These are phyloP conservation scores for Tachyglossus aculeatus DNA, from an alignment of 2,797 vertebrate genomes.

Conservation along the genomic window DNA sequence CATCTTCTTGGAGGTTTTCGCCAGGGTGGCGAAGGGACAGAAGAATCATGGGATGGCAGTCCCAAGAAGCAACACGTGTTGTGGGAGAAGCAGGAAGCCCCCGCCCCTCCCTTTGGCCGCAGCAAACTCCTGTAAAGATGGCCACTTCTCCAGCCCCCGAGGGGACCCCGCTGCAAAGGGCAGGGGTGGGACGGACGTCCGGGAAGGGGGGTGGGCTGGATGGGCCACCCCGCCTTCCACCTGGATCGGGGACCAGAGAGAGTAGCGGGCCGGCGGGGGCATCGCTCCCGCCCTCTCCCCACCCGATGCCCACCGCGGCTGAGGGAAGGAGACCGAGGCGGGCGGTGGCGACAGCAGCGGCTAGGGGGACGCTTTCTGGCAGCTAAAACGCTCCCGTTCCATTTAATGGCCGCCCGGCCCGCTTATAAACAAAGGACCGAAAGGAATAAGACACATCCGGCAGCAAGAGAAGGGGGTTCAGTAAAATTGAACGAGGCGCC, in stretches of 20 bases:
- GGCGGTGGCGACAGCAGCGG: no score
- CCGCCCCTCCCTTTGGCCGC: no score
- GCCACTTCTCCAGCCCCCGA: no score
- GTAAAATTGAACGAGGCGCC: constrained; percentile 89
- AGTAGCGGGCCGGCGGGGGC: neutral
- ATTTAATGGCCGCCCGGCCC: constrained; percentile 89
- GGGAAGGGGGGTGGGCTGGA: no score
- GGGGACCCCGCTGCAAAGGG: no score
- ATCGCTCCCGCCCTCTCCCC: neutral
- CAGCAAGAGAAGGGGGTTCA: constrained; percentile 84
- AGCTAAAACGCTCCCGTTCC: constrained; percentile 95
- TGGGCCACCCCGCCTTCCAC: neutral
- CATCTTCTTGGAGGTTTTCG: no score
- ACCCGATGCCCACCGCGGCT: neutral
- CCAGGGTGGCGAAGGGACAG: no score
- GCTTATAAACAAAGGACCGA: constrained; percentile 81
- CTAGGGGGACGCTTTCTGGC: constrained; percentile 78
- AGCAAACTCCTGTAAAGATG: no score
- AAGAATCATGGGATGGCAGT: no score
- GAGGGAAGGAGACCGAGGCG: neutral
- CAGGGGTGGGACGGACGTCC: no score
- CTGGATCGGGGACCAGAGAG: neutral
- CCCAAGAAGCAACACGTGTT: no score
- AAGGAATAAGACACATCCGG: constrained; percentile 90
- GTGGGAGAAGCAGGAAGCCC: no score